Conservation (phyloP, 2,797 vertebrate species). For the Anas bernieri region DNA sequence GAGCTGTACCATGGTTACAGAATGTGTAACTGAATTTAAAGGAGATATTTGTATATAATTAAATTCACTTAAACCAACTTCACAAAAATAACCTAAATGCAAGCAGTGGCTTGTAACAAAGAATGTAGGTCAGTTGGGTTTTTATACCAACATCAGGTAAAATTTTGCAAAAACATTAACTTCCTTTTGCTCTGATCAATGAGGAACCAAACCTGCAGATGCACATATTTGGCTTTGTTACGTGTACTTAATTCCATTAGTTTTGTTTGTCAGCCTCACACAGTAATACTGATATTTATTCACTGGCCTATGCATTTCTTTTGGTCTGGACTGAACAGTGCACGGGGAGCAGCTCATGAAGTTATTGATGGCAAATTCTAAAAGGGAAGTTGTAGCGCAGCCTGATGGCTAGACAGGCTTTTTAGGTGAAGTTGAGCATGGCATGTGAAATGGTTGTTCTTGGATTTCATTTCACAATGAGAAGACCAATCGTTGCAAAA, state of each 20-base stretch:
- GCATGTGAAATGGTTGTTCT: neutral
- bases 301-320: neutral
- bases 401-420: neutral
- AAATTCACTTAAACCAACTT: neutral
- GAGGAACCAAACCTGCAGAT: neutral
- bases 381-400: neutral
- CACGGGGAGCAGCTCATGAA: neutral
- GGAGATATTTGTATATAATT: neutral
- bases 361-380: neutral
- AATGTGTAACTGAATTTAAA: neutral
- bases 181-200: neutral
- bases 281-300: neutral
- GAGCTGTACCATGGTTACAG: neutral
- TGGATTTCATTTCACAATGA: too few species aligned
- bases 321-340: neutral
- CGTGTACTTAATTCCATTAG: neutral
- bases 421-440: neutral
- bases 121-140: neutral
- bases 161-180: neutral
- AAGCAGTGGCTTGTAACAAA: neutral
- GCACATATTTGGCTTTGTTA: neutral
- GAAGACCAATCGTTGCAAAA: neutral
- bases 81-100: neutral
- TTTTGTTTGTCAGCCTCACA: neutral
- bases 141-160: neutral